Evolutionary conservation across 2,888 invertebrate genomes (phyloP).

Genomic region (Lobophora halterata): DNA sequence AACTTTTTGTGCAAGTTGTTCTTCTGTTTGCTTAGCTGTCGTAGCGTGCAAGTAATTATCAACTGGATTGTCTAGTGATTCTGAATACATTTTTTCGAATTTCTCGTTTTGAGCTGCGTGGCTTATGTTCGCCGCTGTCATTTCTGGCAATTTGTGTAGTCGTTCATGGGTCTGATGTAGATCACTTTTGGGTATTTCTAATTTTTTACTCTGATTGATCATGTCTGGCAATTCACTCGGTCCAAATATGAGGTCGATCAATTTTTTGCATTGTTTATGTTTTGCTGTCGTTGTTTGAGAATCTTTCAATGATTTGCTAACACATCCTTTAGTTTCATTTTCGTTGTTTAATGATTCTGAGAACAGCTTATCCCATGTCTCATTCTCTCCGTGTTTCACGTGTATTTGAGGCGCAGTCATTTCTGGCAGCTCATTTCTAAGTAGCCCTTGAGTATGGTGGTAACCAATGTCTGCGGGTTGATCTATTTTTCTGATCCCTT

Average conservation of each 20-base stretch:
- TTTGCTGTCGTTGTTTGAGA: too few species aligned
- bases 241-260: conserved; percentile 35
- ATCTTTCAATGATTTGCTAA: too few species aligned
- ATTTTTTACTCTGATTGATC: conserved; percentile 7
- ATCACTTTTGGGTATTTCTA: conserved; percentile 1
- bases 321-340: background rate
- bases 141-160: conserved; percentile 9
- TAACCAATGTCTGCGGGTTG: background rate
- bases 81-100: background rate
- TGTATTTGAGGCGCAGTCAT: background rate
- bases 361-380: background rate
- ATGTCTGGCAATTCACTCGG: conserved; percentile 17
- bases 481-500: conserved; percentile 8
- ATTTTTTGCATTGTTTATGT: conserved; percentile 30
- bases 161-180: background rate
- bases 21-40: conserved; percentile 41
- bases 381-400: background rate
- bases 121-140: background rate
- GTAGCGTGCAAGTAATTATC: conserved; percentile 31
- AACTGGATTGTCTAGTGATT: background rate
- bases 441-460: background rate
- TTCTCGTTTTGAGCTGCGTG: background rate
- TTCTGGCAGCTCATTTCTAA: conserved; percentile 11
- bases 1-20: conserved; percentile 48
- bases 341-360: background rate